phyloP scores from a whole-genome alignment of 2,113 vertebrate genomes.

The Melanotaenia duboulayi region DNA sequence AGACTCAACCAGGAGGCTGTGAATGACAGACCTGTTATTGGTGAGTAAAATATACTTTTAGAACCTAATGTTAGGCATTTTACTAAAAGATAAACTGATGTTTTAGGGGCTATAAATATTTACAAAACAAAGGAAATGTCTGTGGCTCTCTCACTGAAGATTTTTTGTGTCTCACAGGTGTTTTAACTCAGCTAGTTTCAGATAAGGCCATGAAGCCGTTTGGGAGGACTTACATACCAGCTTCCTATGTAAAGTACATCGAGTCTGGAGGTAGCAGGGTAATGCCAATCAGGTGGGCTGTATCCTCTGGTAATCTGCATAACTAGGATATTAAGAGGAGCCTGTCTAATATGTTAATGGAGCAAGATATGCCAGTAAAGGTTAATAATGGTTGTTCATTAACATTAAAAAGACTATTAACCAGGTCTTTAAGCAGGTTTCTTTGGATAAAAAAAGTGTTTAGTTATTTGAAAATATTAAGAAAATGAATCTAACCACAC shows the following conservation, averaged over 20 bases:
- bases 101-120: not conserved
- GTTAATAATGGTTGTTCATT: no score
- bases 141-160: not conserved
- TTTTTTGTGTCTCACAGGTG: slow-evolving; percentile 66
- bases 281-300: slow-evolving; percentile 81
- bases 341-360: no score
- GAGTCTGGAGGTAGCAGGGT: slow-evolving; percentile 85
- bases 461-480: no score
- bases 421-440: no score
- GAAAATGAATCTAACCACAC: no score
- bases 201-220: slow-evolving; percentile 74
- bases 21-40: slow-evolving; percentile 78
- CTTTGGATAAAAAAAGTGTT: no score
- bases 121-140: no score
- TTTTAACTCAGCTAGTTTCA: slow-evolving; percentile 81
- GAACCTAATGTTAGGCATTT: not conserved
- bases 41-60: slow-evolving; percentile 43
- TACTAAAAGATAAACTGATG: not conserved
- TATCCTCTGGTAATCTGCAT: not conserved
- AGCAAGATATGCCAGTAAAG: no score
- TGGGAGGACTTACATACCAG: slow-evolving; percentile 83
- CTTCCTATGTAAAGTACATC: slow-evolving; percentile 84
- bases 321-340: not conserved
- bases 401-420: no score
- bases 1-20: not conserved